phyloP scores from a whole-genome alignment of 2,888 invertebrate genomes.

The Tenthredo distinguenda region DNA sequence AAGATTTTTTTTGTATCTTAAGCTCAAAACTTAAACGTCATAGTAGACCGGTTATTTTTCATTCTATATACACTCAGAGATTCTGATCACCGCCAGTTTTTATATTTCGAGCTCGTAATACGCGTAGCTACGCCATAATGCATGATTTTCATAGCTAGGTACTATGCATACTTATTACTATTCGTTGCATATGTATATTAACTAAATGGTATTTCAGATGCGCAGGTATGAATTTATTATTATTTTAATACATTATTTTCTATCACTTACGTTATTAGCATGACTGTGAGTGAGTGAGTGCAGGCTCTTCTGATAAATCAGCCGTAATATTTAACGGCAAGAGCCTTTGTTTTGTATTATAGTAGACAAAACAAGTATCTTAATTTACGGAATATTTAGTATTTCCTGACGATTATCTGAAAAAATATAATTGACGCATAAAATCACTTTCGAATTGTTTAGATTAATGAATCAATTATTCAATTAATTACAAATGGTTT shows the following conservation, averaged over 20 bases:
- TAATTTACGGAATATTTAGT: neutral
- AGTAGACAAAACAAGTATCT: neutral
- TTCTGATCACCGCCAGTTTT: neutral
- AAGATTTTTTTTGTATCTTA: neutral
- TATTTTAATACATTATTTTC: neutral
- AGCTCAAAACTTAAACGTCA: neutral
- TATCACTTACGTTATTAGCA: conserved; percentile 41
- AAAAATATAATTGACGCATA: neutral
- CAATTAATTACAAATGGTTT: neutral
- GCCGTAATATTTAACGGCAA: conserved; percentile 37
- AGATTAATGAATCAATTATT: neutral
- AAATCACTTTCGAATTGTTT: neutral
- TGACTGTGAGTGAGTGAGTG: neutral
- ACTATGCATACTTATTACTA: neutral
- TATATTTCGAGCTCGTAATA: neutral
- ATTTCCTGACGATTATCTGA: conserved; percentile 7
- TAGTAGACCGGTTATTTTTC: neutral
- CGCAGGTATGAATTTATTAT: neutral
- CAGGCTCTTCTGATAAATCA: conserved; percentile 27
- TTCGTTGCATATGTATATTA: neutral
- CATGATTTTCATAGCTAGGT: neutral
- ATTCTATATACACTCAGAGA: neutral
- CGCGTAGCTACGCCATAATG: neutral
- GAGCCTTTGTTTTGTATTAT: conserved; percentile 31
- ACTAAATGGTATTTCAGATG: neutral